Percentiles rank a stretch among this genome's conserved stretches.
These are phyloP conservation scores for Thereva nobilitata DNA, from an alignment of 2,888 invertebrate species.

Conservation along the genomic window DNA sequence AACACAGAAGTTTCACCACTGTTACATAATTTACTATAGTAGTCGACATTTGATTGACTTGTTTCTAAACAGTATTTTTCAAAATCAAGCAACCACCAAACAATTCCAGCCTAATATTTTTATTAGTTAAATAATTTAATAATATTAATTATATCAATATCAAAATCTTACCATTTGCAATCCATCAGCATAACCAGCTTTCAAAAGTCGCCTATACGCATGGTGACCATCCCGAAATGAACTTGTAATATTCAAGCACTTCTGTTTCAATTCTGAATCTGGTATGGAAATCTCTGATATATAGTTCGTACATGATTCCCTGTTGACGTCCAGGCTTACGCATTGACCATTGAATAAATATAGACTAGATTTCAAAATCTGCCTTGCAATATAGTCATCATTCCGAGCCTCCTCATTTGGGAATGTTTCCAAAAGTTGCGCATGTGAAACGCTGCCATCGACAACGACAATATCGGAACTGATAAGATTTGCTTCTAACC, in stretches of 20 bases:
- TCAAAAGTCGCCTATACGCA: constrained; percentile 51
- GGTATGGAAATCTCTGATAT: constrained; percentile 62
- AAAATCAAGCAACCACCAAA: not conserved
- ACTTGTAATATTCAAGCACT: constrained; percentile 58
- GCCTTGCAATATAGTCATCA: constrained; percentile 51
- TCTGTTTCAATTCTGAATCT: constrained; percentile 61
- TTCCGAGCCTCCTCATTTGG: constrained; percentile 49
- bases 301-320: constrained; percentile 67
- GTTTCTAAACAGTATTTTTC: too few species aligned
- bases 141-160: constrained; percentile 1
- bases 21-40: too few species aligned
- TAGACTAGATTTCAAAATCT: constrained; percentile 52
- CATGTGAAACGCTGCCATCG: constrained; percentile 54
- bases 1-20: too few species aligned
- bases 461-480: constrained; percentile 49
- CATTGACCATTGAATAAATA: constrained; percentile 52
- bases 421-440: constrained; percentile 51
- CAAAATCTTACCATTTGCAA: constrained; percentile 48
- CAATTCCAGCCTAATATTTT: constrained; percentile 9
- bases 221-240: constrained; percentile 48
- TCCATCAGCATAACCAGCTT: constrained; percentile 52
- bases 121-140: constrained; percentile 3
- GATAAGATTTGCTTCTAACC: constrained; percentile 51
- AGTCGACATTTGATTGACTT: too few species aligned
- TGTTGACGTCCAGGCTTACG: constrained; percentile 50